Conservation (phyloP, 2,113 vertebrate genomes). For the Peromyscus polionotus region DNA sequence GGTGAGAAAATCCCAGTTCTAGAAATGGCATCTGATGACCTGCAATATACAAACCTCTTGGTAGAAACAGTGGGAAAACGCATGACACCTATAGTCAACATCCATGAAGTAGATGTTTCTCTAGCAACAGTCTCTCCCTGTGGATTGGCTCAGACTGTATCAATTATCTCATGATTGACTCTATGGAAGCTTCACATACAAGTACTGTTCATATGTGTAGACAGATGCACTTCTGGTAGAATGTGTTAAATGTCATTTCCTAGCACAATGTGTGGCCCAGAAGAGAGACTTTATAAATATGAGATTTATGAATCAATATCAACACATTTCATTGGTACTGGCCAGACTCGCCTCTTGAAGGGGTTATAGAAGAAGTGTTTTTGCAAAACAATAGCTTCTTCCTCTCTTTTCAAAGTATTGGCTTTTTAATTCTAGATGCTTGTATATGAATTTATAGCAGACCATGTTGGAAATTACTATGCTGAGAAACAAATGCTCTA, state of each 20-base stretch:
- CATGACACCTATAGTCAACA: background rate
- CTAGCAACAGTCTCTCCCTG: background rate
- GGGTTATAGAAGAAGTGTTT: background rate
- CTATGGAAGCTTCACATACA: background rate
- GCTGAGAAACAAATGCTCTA: conserved; percentile 52
- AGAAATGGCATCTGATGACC: conserved; percentile 3
- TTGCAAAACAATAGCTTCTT: background rate
- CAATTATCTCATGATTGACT: background rate
- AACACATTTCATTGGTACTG: background rate
- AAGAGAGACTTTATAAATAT: background rate
- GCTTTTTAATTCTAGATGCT: conserved; percentile 22
- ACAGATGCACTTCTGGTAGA: background rate
- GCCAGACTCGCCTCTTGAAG: background rate
- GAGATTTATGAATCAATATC: background rate
- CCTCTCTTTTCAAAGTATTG: background rate
- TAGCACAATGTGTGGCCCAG: background rate
- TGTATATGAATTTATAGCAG: conserved; percentile 45
- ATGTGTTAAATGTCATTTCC: background rate
- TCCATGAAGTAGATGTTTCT: background rate
- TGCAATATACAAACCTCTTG: background rate
- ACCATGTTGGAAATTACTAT: conserved; percentile 48
- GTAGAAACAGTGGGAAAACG: background rate
- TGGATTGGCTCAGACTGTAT: background rate
- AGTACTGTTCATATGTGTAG: background rate
- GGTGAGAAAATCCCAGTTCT: background rate